Evolutionary conservation across 2,797 vertebrate genomes (phyloP), one percentile per base, ranked within the genome.

Genomic region (Microctenopoma stevenorrisi): DNA sequence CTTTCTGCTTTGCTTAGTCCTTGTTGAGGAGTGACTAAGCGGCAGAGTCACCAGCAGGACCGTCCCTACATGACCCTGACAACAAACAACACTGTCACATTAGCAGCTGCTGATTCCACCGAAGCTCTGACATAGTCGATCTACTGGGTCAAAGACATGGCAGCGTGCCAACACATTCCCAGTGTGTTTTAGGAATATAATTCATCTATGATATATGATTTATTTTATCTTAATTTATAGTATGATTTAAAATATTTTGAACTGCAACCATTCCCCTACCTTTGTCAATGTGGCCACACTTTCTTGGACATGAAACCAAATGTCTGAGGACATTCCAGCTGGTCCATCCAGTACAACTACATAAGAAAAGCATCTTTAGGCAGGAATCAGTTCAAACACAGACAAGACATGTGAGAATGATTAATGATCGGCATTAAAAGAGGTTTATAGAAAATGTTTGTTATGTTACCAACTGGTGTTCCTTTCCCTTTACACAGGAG

Each of bases 401-500:
- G 11, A 51, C 3, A 42, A 53, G 14, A 2, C 8, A 37, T 35
- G 47, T 13, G 16, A 40, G 42, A 22, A 37, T 2, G 0, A 47
- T 54, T 16, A 9, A 26, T 42, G 22, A 22, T 22, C 22, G 9
- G 7, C 7, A 59, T 30, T 30, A 30, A 30, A 30, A 5, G 28
- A 30, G 28, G 5, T 28, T 18, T 13, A 60, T 30, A 26, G 30
- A 48, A 13, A 40, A 52, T 11, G 6, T 6, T 70, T 46, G 33
- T 22, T 22, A 22, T 22, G 68, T 89, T 93, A 95, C 95, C 93
- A 69, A 94, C 93, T 73, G 95, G 95, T 60, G 76, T 78, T 62
- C 95, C 94, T 63, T 87, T 72, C 74, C 95, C 95, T 93, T 93
- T 94, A 82, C 95, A 95, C 68, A 93, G 56, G 43, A 95, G 86